phyloP scores from a whole-genome alignment of 1,140 invertebrate genomes.

The Kradibia gibbosae region DNA sequence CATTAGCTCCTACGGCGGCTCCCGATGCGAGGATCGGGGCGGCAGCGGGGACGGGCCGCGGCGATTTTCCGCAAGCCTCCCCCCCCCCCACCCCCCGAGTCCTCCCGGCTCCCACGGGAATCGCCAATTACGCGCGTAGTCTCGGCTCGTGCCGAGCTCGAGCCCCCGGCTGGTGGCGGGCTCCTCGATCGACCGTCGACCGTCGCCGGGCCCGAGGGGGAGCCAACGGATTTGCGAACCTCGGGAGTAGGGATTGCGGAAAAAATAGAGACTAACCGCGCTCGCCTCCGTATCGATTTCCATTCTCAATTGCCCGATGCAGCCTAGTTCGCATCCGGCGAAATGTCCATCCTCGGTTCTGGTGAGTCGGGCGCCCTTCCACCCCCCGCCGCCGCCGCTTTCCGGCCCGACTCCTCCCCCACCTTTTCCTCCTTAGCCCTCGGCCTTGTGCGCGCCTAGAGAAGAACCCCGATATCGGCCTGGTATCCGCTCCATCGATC shows the following conservation, averaged over 20 bases:
- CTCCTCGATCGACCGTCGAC: neutral
- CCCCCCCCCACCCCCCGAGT: neutral
- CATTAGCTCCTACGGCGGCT: neutral
- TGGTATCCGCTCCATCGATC: no score
- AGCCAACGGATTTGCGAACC: neutral
- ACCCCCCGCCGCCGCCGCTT: no score
- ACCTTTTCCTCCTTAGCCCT: no score
- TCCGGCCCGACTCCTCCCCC: no score
- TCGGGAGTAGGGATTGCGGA: neutral
- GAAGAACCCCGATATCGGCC: no score
- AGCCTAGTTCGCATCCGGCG: slow-evolving; percentile 52
- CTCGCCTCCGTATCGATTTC: slow-evolving; percentile 52
- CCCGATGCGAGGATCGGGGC: neutral
- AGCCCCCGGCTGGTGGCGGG: neutral
- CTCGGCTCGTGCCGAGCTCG: neutral
- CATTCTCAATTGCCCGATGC: slow-evolving; percentile 50
- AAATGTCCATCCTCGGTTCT: slow-evolving; percentile 23
- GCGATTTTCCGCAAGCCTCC: no score
- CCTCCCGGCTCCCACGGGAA: neutral
- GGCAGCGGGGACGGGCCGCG: neutral
- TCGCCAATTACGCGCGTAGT: slow-evolving; percentile 25
- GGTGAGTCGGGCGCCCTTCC: neutral
- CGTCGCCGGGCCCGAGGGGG: no score
- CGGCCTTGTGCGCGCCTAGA: no score
- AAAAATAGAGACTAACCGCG: neutral